Evolutionary conservation across 2,113 vertebrate genomes (phyloP), one percentile per base, ranked within the genome.

Genomic region (Oxyura jamaicensis): DNA sequence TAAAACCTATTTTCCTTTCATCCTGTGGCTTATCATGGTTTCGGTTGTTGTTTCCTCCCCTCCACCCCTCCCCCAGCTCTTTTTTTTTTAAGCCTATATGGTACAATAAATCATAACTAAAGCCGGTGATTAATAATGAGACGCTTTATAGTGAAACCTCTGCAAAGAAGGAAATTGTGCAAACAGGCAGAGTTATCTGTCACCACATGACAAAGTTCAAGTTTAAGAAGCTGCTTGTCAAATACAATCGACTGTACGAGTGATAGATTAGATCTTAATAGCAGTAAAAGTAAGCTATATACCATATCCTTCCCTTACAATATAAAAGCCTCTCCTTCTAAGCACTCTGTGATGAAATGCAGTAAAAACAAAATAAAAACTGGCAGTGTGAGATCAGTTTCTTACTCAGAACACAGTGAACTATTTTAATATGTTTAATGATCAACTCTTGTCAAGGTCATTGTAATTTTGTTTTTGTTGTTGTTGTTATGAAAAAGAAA

Each of bases 211-310:
- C 97, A 98, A 97, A 97, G 97, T 98, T 98, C 95, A 98, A 98
- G 95, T 98, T 98, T 97, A 98, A 98, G 97, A 98, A 98, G 97
- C 93, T 96, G 87, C 96, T 96, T 98, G 96, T 98, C 97, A 98
- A 97, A 97, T 96, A 83, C 97, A 97, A 98, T 98, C 44, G 91
- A 98, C 96, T 97, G 97, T 97, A 97, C 13, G 20, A 94, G 95
- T 98, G 97, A 98, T 98, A 97, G 96, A 98, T 98, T 98, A 98
- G 96, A 97, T 97, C 97, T 98, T 98, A 98, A 98, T 97, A 97
- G 86, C 97, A 94, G 83, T 91, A 96, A 97, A 98, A 97, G 91
- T 93, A 97, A 93, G 94, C 90, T 95, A 96, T 97, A 98, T 98
- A 98, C 84, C 68, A 97, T 86, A 97, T 93, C 87, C 86, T 97